Base-by-base conservation (phyloP, 2,113 vertebrate species). In the Sinocyclocheilus rhinocerous region DNA sequence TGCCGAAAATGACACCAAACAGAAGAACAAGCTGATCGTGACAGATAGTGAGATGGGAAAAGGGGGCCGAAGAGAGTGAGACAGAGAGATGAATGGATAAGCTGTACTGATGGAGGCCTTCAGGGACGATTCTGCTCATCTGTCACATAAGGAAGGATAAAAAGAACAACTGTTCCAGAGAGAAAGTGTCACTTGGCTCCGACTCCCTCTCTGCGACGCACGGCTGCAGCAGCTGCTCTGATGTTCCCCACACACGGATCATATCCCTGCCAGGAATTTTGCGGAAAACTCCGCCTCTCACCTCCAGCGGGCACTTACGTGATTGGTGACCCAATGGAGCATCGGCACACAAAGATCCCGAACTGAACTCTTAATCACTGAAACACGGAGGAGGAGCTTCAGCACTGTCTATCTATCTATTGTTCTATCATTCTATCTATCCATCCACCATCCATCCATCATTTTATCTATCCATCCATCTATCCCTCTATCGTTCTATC, bases 181-280 rank as follows among this genome's bases (percentile, higher is more conserved):
- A 65, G 75, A 61, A 70, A 12, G 48, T n/a, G 24, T 48, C 52
- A 86, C 29, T 55, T 36, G 61, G 48, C 59, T 39, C 76, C 4
- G 7, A 72, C 29, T 72, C 69, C 9, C 69, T 72, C 24, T 20
- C 75, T 57, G 75, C 39, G n/a, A 52, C 15, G 75, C 45, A 76
- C 75, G 5, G 73, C 50, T 78, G 24, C 33, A 81, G 36, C 79
- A 82, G 81, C 81, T 70, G 81, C 78, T 81, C 59, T 81, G 78
- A 81, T 81, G 78, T 48, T 57, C 29, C 77, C 22, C 13, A 10
- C 20, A 24, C 77, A 80, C 29, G 16, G 55, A 80, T 80, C 77
- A 42, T 4, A 65, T 67, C 79, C 48, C 79, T 81, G 79, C 79
- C 36, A 39, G 36, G n/a, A 22, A 22, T 59, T 20, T 22, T 22